Conservation (phyloP, 2,888 invertebrate genomes). For the Drosophila neotestacea region DNA sequence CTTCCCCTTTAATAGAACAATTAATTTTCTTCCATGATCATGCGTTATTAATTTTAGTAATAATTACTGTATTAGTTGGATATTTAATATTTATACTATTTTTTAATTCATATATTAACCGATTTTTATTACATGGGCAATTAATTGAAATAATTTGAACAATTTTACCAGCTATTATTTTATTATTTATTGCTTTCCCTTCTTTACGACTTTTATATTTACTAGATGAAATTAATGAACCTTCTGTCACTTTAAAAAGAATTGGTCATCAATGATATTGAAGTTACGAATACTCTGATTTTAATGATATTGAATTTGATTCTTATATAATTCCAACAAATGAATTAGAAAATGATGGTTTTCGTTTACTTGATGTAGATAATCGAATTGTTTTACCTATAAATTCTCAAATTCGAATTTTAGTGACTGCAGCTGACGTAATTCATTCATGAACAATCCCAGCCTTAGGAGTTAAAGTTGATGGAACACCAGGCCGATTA, state of each 20-base stretch:
- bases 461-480: slow-evolving; percentile 88
- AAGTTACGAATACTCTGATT: slow-evolving; percentile 89
- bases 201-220: slow-evolving; percentile 88
- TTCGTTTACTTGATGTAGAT: slow-evolving; percentile 88
- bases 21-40: slow-evolving; percentile 89
- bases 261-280: slow-evolving; percentile 90
- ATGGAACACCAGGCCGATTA: slow-evolving; percentile 88
- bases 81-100: slow-evolving; percentile 87
- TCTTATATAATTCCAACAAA: slow-evolving; percentile 87
- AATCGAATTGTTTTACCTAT: slow-evolving; percentile 87
- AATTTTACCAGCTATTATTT: slow-evolving; percentile 87
- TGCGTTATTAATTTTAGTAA: slow-evolving; percentile 87
- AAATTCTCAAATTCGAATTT: slow-evolving; percentile 88
- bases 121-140: slow-evolving; percentile 87
- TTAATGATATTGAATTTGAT: slow-evolving; percentile 87
- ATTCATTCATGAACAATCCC: slow-evolving; percentile 89
- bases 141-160: slow-evolving; percentile 89
- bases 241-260: slow-evolving; percentile 87
- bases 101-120: slow-evolving; percentile 87
- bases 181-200: slow-evolving; percentile 88
- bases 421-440: slow-evolving; percentile 88
- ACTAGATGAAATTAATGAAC: slow-evolving; percentile 88
- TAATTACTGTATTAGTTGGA: slow-evolving; percentile 88
- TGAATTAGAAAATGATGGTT: slow-evolving; percentile 84
- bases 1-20: slow-evolving; percentile 89